Conservation (phyloP, 2,888 invertebrate genomes). For the Corythucha ciliata region DNA sequence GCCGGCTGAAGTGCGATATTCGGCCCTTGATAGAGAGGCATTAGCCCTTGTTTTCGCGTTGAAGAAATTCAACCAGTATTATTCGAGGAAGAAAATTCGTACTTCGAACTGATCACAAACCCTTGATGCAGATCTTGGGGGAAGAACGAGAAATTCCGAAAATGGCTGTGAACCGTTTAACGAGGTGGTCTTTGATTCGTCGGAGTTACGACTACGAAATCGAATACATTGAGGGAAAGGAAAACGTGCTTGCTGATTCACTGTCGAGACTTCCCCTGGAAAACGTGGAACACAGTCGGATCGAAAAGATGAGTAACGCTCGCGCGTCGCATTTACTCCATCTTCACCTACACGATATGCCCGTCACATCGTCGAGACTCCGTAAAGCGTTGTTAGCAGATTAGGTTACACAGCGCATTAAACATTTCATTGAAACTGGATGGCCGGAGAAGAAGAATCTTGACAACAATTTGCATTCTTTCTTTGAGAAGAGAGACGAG, state of each 20-base stretch:
- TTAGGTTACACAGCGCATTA: too few relatives aligned
- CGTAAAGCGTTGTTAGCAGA: too few relatives aligned
- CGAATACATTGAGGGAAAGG: neutral
- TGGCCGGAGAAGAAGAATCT: too few relatives aligned
- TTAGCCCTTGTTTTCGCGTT: slow-evolving; percentile 17
- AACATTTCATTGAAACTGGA: too few relatives aligned
- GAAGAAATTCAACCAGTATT: neutral
- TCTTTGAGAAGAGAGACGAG: too few relatives aligned
- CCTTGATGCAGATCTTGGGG: neutral
- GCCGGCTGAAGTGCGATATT: slow-evolving; percentile 11
- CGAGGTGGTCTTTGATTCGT: neutral
- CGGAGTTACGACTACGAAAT: neutral
- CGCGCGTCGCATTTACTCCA: too few relatives aligned
- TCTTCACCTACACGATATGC: too few relatives aligned
- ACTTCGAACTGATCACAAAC: neutral
- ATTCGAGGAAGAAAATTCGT: neutral
- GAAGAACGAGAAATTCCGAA: slow-evolving; percentile 24
- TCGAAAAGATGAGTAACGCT: too few relatives aligned
- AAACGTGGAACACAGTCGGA: too few relatives aligned
- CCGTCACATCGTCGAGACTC: too few relatives aligned
- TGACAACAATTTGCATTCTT: too few relatives aligned
- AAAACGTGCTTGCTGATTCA: neutral
- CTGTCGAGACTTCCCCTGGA: neutral
- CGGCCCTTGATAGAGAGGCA: slow-evolving; percentile 20
- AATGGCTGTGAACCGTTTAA: slow-evolving; percentile 25